phyloP scores from a whole-genome alignment of 2,888 invertebrate species.

The Salticus scenicus region DNA sequence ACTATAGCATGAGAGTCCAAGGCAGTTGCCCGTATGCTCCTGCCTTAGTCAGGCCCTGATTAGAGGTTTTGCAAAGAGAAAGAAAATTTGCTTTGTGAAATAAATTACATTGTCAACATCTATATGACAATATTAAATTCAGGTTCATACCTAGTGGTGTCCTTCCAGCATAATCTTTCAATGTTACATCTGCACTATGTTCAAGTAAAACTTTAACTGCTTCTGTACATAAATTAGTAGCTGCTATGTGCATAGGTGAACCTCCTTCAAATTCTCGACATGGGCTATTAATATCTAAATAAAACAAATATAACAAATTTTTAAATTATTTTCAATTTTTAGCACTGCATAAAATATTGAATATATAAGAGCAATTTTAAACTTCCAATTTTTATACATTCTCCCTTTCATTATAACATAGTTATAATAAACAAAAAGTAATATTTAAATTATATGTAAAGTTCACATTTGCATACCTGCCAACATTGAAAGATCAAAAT shows the following conservation, averaged over 20 bases:
- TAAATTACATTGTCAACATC: no score
- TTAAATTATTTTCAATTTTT: background rate
- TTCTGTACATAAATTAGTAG: slow-evolving; percentile 77
- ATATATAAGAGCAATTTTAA: background rate
- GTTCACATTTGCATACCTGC: no score
- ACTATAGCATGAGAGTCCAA: no score
- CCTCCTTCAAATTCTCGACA: slow-evolving; percentile 78
- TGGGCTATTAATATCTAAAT: slow-evolving; percentile 76
- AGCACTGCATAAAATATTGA: background rate
- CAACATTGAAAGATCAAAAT: no score
- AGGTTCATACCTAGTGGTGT: slow-evolving; percentile 73
- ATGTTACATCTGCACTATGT: slow-evolving; percentile 75
- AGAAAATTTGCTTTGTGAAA: no score
- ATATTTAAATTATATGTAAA: no score
- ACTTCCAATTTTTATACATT: background rate
- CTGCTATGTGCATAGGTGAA: slow-evolving; percentile 78
- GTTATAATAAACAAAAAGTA: background rate
- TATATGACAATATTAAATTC: no score
- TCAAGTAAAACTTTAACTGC: slow-evolving; percentile 76
- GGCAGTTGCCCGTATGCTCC: no score
- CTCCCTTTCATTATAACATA: background rate
- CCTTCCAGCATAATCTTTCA: slow-evolving; percentile 72
- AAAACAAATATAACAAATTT: slow-evolving; percentile 11
- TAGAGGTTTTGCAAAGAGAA: no score
- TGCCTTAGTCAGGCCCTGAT: no score